phyloP scores from a whole-genome alignment of 2,888 invertebrate species.

The Globia sparganii region DNA sequence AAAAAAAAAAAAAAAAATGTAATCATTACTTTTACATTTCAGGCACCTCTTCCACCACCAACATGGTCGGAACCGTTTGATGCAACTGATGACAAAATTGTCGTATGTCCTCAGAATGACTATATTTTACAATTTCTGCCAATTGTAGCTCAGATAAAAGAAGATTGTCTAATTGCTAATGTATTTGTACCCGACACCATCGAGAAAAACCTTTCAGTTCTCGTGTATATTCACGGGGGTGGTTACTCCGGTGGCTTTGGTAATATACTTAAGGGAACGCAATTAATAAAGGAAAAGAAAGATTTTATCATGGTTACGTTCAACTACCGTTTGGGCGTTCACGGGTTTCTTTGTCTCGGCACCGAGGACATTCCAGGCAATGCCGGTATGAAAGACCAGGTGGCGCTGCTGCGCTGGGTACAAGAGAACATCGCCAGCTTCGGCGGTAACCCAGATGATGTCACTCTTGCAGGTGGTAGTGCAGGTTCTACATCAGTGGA shows the following conservation, averaged over 20 bases:
- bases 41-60: conserved; percentile 57
- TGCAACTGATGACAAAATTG: conserved; percentile 68
- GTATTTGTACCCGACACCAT: conserved; percentile 79
- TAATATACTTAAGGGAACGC: conserved; percentile 3
- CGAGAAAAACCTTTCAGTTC: conserved; percentile 68
- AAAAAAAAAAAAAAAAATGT: background rate
- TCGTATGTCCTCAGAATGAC: conserved; percentile 71
- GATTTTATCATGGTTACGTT: conserved; percentile 71
- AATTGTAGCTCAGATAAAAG: conserved; percentile 62
- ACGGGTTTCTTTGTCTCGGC: conserved; percentile 72
- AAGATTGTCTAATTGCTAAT: conserved; percentile 82
- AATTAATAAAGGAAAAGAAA: conserved; percentile 43
- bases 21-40: conserved; percentile 19
- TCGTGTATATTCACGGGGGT: conserved; percentile 75
- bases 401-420: conserved; percentile 73
- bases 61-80: conserved; percentile 69
- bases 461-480: conserved; percentile 73
- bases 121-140: rapidly evolving
- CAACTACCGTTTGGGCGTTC: conserved; percentile 71
- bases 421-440: conserved; percentile 73
- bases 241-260: conserved; percentile 66
- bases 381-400: conserved; percentile 76
- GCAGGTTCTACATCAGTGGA: conserved; percentile 72
- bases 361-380: conserved; percentile 73
- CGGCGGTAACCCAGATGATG: conserved; percentile 75